These are phyloP conservation scores for Eurytoma adleriae DNA, from an alignment of 2,888 invertebrate species.

Conservation along the genomic window DNA sequence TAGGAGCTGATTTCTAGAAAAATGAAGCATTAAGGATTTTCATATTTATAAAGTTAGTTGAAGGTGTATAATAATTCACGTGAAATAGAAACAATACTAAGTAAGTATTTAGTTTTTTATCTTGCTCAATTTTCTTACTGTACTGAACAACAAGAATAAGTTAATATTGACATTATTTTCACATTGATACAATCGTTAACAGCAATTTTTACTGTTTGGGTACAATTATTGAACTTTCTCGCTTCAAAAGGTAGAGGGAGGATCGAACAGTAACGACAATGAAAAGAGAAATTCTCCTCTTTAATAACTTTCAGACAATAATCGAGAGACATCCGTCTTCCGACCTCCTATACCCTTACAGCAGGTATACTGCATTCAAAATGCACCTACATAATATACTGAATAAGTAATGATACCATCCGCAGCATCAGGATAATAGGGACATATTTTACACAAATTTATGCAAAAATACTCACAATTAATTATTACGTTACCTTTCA, in stretches of 20 bases:
- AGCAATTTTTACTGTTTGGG: background rate
- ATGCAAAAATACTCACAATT: too few relatives aligned
- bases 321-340: conserved; percentile 26
- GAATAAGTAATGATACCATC: background rate
- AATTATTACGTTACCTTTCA: too few relatives aligned
- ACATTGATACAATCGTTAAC: conserved; percentile 5
- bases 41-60: too few relatives aligned
- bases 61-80: too few relatives aligned
- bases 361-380: conserved; percentile 4
- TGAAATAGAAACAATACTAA: too few relatives aligned
- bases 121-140: too few relatives aligned
- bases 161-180: background rate
- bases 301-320: conserved; percentile 1
- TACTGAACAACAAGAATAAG: too few relatives aligned
- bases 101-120: too few relatives aligned
- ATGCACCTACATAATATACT: conserved; percentile 55
- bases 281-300: conserved; percentile 34
- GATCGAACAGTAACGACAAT: conserved; percentile 12
- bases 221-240: conserved; percentile 39
- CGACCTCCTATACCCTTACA: conserved; percentile 26
- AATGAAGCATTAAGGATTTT: too few relatives aligned
- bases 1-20: too few relatives aligned
- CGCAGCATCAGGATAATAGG: background rate
- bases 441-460: too few relatives aligned
- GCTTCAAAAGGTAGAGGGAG: background rate